Percentiles rank a stretch among this genome's conserved stretches.
phyloP scores from a whole-genome alignment of 2,888 invertebrate genomes.

The Cryptophagus acutangulus region DNA sequence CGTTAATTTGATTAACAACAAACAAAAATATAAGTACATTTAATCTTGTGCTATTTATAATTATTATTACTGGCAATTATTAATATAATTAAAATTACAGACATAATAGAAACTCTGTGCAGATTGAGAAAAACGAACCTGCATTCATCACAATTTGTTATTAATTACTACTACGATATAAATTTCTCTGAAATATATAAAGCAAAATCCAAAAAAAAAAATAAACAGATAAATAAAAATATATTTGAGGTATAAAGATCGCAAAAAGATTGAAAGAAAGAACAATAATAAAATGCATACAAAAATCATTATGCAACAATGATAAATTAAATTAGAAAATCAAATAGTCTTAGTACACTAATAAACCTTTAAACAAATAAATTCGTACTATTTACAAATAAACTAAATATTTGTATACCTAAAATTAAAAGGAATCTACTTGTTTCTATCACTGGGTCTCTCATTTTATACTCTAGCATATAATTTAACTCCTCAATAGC shows the following conservation, averaged over 20 bases:
- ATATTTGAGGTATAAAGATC: slow-evolving; percentile 26
- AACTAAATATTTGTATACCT: slow-evolving; percentile 19
- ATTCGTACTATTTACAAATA: slow-evolving; percentile 26
- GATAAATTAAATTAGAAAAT: slow-evolving; percentile 19
- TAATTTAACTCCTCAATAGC: too few relatives aligned
- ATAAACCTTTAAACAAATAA: slow-evolving; percentile 20
- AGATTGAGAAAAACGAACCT: slow-evolving; percentile 18
- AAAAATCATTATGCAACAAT: slow-evolving; percentile 21
- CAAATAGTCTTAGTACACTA: slow-evolving; percentile 17
- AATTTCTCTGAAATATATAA: slow-evolving; percentile 10
- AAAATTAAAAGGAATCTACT: slow-evolving; percentile 28
- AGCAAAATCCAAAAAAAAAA: slow-evolving; percentile 17
- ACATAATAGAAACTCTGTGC: slow-evolving; percentile 12
- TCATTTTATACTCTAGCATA: slow-evolving; percentile 20
- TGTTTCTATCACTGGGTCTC: slow-evolving; percentile 27
- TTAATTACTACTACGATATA: slow-evolving; percentile 7
- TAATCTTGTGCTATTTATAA: slow-evolving; percentile 24
- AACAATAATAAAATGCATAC: slow-evolving; percentile 16
- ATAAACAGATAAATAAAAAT: slow-evolving; percentile 22
- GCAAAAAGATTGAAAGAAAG: too few relatives aligned
- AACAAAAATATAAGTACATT: slow-evolving; percentile 28
- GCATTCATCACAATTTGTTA: slow-evolving; percentile 12
- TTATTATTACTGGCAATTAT: slow-evolving; percentile 22
- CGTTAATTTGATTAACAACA: slow-evolving; percentile 8
- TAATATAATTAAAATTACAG: slow-evolving; percentile 16